phyloP scores from a whole-genome alignment of 2,797 vertebrate species.

The Mormyrus hasselquistii region DNA sequence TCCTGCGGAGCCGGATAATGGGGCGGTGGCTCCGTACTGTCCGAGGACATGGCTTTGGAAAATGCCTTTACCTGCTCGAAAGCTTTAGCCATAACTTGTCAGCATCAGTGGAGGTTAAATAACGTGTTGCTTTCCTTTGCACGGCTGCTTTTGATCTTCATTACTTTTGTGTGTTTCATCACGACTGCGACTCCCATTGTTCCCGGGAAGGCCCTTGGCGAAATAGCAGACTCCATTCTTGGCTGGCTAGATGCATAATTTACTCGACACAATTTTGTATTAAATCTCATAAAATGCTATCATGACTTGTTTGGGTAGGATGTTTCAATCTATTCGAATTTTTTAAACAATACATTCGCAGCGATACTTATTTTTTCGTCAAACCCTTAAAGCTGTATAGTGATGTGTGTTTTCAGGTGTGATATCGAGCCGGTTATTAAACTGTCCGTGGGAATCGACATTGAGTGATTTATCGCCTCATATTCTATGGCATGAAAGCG shows the following conservation, averaged over 20 bases:
- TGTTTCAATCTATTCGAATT: background rate
- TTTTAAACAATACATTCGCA: background rate
- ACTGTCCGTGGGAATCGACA: background rate
- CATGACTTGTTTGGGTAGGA: background rate
- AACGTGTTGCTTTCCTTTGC: background rate
- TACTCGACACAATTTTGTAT: background rate
- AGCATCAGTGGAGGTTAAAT: background rate
- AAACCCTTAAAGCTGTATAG: background rate
- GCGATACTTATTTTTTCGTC: background rate
- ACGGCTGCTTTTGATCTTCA: background rate
- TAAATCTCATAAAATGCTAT: background rate
- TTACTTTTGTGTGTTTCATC: background rate
- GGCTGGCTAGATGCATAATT: background rate
- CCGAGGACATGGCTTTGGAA: background rate
- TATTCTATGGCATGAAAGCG: background rate
- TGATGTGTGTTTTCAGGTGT: background rate
- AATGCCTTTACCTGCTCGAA: background rate
- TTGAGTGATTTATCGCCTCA: background rate
- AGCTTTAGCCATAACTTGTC: background rate
- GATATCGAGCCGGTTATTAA: background rate
- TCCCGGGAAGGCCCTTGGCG: background rate
- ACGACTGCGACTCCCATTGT: background rate
- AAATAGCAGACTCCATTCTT: background rate
- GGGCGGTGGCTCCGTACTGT: slow-evolving; percentile 2
- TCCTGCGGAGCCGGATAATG: background rate